These are phyloP conservation scores for Cephalotes varians DNA, from an alignment of 2,888 invertebrate species.

Conservation along the genomic window DNA sequence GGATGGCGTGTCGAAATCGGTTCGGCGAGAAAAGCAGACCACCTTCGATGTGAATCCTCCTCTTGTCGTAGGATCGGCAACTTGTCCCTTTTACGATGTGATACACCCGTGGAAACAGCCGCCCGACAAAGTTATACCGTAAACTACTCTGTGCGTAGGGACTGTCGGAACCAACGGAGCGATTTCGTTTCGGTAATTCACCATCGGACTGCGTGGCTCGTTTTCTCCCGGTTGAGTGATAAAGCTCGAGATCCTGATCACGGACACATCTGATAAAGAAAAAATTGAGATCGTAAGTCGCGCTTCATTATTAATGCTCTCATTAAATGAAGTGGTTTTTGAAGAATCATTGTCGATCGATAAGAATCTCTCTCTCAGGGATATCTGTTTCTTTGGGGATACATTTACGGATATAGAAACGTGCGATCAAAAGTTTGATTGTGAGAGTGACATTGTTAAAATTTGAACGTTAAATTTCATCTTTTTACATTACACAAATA, in stretches of 20 bases:
- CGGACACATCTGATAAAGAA: background rate
- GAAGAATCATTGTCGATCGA: background rate
- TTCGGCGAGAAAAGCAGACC: conserved; percentile 28
- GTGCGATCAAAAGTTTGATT: background rate
- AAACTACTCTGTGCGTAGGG: conserved; percentile 54
- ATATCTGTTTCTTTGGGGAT: background rate
- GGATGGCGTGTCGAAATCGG: conserved; percentile 39
- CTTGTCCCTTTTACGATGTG: conserved; percentile 69
- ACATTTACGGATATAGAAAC: background rate
- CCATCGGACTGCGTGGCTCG: conserved; percentile 1
- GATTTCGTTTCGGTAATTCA: conserved; percentile 46
- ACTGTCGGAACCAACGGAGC: conserved; percentile 38
- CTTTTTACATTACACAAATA: background rate
- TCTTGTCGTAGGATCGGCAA: conserved; percentile 52
- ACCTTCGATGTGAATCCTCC: conserved; percentile 48
- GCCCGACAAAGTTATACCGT: conserved; percentile 63
- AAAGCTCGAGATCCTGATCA: conserved; percentile 33
- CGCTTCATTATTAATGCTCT: background rate
- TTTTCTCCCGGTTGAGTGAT: conserved; percentile 45
- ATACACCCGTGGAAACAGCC: conserved; percentile 64
- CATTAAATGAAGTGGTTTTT: background rate
- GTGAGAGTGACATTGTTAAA: background rate
- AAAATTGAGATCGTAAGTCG: conserved; percentile 21
- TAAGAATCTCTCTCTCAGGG: background rate
- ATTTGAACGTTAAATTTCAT: background rate